phyloP scores from a whole-genome alignment of 2,113 vertebrate species.

The Pelusios castaneus region DNA sequence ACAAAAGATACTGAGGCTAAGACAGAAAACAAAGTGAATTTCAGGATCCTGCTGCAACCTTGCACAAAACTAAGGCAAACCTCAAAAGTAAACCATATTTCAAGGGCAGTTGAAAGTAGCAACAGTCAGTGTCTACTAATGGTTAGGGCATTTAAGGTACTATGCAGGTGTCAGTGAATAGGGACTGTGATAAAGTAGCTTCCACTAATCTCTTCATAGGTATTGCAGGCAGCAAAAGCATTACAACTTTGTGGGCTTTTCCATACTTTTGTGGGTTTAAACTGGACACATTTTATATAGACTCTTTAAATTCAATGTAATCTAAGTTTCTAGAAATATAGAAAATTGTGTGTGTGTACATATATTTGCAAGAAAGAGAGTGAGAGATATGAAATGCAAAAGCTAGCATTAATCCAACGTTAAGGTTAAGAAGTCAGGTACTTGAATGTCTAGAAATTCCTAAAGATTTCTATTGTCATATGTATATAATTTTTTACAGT shows the following conservation, averaged over 20 bases:
- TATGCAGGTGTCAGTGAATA: neutral
- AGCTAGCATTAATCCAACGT: neutral
- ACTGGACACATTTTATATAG: neutral
- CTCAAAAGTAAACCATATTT: neutral
- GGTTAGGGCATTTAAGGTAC: neutral
- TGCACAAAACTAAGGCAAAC: neutral
- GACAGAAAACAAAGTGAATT: neutral
- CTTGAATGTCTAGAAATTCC: neutral
- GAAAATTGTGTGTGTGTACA: neutral
- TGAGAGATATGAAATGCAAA: neutral
- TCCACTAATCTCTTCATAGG: neutral
- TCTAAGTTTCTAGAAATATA: neutral
- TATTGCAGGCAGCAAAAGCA: neutral
- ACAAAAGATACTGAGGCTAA: neutral
- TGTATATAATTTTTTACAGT: neutral
- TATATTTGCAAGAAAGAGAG: neutral
- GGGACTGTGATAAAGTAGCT: neutral
- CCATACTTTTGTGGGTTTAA: neutral
- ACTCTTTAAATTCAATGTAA: neutral
- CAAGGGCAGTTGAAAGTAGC: neutral
- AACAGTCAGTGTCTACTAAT: neutral
- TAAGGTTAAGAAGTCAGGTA: neutral
- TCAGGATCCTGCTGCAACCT: neutral
- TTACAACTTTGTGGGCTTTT: neutral
- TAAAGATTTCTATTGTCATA: neutral